phyloP scores from a whole-genome alignment of 2,113 vertebrate species.

The Rhinoptilus africanus region DNA sequence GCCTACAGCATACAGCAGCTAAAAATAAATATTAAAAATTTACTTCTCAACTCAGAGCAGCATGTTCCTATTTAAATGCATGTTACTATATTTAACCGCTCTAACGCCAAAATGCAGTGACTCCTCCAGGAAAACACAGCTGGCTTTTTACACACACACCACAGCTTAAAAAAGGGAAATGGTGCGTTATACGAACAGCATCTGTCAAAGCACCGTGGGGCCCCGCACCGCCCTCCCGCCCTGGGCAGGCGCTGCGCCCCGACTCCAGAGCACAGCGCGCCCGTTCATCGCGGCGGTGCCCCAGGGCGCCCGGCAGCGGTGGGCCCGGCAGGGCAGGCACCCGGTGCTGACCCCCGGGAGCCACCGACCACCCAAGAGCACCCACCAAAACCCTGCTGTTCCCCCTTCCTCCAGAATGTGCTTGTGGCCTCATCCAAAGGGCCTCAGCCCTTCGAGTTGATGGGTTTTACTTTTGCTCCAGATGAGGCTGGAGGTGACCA shows the following conservation, averaged over 20 bases:
- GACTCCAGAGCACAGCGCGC: not conserved
- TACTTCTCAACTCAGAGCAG: not conserved
- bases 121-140: not conserved
- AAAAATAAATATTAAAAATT: not conserved
- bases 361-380: accelerated
- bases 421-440: not conserved
- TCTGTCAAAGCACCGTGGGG: not conserved
- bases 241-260: not conserved
- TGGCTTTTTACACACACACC: not conserved
- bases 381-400: not conserved
- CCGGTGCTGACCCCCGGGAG: not conserved
- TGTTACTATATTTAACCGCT: not conserved
- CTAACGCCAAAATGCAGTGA: not conserved
- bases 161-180: not conserved
- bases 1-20: not conserved
- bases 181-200: not conserved
- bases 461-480: accelerated
- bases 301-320: accelerated
- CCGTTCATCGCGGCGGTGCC: not conserved
- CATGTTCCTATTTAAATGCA: not conserved
- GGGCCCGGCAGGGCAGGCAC: not conserved
- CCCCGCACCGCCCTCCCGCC: not conserved
- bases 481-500: not conserved
- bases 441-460: accelerated
- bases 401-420: not conserved